Percentiles rank a stretch among this genome's conserved stretches.
Conservation (phyloP, 2,888 invertebrate genomes). For the Nemotelus nigrinus region DNA sequence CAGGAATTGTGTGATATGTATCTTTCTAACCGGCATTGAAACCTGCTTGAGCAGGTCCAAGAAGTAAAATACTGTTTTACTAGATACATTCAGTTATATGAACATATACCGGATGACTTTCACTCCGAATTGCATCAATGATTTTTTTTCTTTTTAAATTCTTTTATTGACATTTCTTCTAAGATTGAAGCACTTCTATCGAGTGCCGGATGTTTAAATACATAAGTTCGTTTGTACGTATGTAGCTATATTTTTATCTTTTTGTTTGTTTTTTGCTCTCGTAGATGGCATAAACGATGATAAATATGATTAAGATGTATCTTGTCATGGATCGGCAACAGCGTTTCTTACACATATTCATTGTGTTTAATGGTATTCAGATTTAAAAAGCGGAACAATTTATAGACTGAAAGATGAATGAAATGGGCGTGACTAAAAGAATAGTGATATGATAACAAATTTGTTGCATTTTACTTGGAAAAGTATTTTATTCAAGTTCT, state of each 20-base stretch:
- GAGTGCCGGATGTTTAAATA: too few relatives aligned
- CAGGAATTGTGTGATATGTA: not conserved
- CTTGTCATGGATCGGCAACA: slow-evolving; percentile 14
- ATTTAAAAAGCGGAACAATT: slow-evolving; percentile 27
- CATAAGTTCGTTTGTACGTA: not conserved
- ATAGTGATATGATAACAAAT: not conserved
- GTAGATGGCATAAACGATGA: too few relatives aligned
- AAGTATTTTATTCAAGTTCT: too few relatives aligned
- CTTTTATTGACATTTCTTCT: too few relatives aligned
- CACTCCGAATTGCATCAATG: not conserved
- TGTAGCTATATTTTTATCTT: not conserved
- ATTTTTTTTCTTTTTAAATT: too few relatives aligned
- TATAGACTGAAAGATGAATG: not conserved
- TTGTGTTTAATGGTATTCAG: slow-evolving; percentile 8
- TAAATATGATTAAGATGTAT: not conserved
- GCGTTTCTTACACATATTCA: not conserved
- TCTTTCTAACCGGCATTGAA: not conserved
- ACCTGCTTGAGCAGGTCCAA: not conserved
- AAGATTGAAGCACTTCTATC: too few relatives aligned
- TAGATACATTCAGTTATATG: too few relatives aligned
- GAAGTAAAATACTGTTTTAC: not conserved
- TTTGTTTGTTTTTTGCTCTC: not conserved
- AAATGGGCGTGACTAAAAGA: not conserved
- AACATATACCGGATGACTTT: not conserved
- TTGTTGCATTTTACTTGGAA: too few relatives aligned